These are phyloP conservation scores for Esox niger DNA, from an alignment of 2,113 vertebrate species.

Conservation along the genomic window DNA sequence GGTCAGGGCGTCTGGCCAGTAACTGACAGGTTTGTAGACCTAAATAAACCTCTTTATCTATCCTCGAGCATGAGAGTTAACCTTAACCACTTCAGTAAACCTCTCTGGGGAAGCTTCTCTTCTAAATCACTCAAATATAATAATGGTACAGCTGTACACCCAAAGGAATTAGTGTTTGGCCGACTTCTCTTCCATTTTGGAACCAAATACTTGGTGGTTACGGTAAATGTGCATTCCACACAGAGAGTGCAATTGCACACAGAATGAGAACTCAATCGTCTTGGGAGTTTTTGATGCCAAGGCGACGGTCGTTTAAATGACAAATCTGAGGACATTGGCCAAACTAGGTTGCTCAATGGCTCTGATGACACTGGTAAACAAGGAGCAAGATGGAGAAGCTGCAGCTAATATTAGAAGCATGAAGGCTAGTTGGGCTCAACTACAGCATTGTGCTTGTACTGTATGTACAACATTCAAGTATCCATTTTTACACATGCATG, in stretches of 20 bases:
- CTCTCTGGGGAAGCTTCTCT: too few relatives aligned
- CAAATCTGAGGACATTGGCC: neutral
- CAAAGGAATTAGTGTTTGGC: neutral
- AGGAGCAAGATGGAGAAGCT: neutral
- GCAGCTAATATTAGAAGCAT: neutral
- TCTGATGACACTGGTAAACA: neutral
- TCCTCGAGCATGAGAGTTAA: too few relatives aligned
- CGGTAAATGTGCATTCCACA: neutral
- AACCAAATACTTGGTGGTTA: neutral
- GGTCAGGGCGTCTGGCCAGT: too few relatives aligned
- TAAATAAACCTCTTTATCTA: too few relatives aligned
- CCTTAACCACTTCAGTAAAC: too few relatives aligned
- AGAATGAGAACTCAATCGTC: neutral
- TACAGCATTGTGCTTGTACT: neutral
- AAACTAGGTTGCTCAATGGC: neutral
- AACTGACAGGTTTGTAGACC: too few relatives aligned
- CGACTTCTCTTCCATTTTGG: neutral
- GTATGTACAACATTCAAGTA: neutral
- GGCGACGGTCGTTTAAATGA: neutral
- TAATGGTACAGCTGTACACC: neutral
- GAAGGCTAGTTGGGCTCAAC: neutral
- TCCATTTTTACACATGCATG: neutral
- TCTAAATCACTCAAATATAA: too few relatives aligned
- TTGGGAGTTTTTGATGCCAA: neutral
- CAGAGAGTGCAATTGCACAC: too few relatives aligned